Conservation (phyloP, 2,113 vertebrate species). For the Merops nubicus region DNA sequence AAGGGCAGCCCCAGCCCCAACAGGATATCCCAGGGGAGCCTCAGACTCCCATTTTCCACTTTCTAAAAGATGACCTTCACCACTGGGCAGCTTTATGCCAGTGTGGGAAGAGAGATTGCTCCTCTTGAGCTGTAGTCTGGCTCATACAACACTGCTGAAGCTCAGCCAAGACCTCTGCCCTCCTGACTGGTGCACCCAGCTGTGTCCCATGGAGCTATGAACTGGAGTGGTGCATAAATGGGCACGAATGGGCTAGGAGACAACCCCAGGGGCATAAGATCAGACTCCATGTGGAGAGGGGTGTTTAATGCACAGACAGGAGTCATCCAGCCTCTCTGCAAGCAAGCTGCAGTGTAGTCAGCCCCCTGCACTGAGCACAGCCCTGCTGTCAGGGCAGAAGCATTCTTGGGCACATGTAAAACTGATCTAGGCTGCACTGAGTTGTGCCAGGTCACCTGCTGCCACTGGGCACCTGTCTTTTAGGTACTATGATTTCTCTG, state of each 20-base stretch:
- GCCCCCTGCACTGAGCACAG: background rate
- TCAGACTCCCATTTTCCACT: background rate
- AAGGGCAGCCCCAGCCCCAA: background rate
- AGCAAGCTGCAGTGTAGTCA: background rate
- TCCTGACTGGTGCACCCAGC: background rate
- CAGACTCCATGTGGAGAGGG: fast-evolving
- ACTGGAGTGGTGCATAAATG: background rate
- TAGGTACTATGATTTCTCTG: background rate
- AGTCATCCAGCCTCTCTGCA: background rate
- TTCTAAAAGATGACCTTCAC: background rate
- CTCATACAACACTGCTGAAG: background rate
- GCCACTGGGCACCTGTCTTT: background rate
- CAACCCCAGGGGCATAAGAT: background rate
- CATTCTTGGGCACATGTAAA: background rate
- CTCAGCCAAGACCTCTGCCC: background rate
- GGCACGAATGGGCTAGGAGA: background rate
- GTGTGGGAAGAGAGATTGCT: background rate
- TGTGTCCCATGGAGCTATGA: fast-evolving
- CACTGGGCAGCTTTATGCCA: background rate
- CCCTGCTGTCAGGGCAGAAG: background rate
- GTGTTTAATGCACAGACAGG: background rate
- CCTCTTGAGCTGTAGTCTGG: background rate
- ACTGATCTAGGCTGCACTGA: fast-evolving
- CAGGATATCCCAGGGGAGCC: fast-evolving
- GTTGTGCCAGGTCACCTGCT: background rate